These are phyloP conservation scores for Acromyrmex heyeri DNA, from an alignment of 1,140 invertebrate genomes.

Conservation along the genomic window DNA sequence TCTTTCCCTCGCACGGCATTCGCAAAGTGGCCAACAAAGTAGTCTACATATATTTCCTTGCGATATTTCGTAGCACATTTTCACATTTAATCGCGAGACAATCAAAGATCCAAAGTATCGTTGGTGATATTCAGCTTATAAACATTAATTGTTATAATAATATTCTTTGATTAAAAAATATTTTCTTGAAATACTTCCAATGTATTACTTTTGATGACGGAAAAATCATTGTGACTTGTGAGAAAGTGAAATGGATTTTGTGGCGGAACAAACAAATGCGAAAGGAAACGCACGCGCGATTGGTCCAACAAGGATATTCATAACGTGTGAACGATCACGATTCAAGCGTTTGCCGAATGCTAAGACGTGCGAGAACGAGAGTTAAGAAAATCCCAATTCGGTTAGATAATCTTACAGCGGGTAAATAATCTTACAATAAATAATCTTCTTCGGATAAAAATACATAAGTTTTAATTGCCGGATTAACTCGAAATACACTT, in stretches of 20 bases:
- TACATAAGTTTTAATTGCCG: slow-evolving; percentile 12
- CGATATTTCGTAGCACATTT: slow-evolving; percentile 14
- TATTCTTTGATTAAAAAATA: background rate
- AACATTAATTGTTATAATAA: background rate
- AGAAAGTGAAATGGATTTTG: slow-evolving; percentile 54
- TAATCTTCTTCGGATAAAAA: slow-evolving; percentile 1
- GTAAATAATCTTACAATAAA: slow-evolving; percentile 35
- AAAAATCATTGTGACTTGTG: background rate
- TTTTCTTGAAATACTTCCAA: background rate
- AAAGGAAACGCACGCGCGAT: slow-evolving; percentile 70
- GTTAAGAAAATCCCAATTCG: slow-evolving; percentile 63
- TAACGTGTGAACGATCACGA: slow-evolving; percentile 78
- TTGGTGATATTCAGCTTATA: background rate
- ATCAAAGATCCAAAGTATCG: background rate
- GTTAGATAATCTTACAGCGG: slow-evolving; percentile 39
- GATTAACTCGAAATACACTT: background rate
- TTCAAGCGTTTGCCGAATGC: slow-evolving; percentile 75
- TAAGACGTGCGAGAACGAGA: slow-evolving; percentile 74
- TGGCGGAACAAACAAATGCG: slow-evolving; percentile 71
- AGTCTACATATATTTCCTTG: background rate
- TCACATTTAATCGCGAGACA: slow-evolving; percentile 13
- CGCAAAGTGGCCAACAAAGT: slow-evolving; percentile 40
- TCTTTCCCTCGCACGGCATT: slow-evolving; percentile 23
- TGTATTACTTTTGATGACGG: background rate
- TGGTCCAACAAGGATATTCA: slow-evolving; percentile 77